Evolutionary conservation across 2,888 invertebrate genomes (phyloP).

Genomic region (Entomobrya multifasciata): DNA sequence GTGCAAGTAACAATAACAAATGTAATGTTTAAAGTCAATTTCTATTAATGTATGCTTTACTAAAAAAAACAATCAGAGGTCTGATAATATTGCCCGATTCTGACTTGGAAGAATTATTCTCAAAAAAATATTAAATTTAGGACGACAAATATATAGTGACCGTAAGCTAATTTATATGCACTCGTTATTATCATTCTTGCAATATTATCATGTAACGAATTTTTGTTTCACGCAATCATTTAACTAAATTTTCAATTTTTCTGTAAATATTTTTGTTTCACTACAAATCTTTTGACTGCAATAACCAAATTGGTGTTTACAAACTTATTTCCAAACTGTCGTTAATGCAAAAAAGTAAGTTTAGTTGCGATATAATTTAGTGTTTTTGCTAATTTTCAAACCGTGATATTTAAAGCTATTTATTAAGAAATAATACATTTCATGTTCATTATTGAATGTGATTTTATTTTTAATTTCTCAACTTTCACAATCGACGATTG

Average conservation of each 20-base stretch:
- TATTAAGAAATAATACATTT: slow-evolving; percentile 14
- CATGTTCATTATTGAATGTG: slow-evolving; percentile 54
- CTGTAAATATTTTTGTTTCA: slow-evolving; percentile 28
- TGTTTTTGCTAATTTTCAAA: slow-evolving; percentile 55
- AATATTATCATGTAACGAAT: slow-evolving; percentile 32
- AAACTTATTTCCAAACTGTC: slow-evolving; percentile 16
- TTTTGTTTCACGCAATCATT: slow-evolving; percentile 51
- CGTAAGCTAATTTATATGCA: background rate
- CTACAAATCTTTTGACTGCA: slow-evolving; percentile 14
- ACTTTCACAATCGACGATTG: slow-evolving; percentile 6
- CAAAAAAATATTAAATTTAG: background rate
- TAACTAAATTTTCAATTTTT: background rate
- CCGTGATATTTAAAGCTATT: slow-evolving; percentile 65
- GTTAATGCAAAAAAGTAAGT: slow-evolving; percentile 20
- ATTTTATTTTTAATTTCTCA: slow-evolving; percentile 60
- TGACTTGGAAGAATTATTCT: slow-evolving; percentile 11
- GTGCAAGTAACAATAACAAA: slow-evolving; percentile 49
- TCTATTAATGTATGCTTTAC: slow-evolving; percentile 60
- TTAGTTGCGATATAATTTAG: slow-evolving; percentile 24
- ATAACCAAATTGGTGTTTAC: slow-evolving; percentile 16
- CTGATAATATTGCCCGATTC: slow-evolving; percentile 53
- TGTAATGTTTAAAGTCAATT: slow-evolving; percentile 29
- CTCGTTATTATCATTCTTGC: slow-evolving; percentile 27
- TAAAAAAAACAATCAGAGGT: slow-evolving; percentile 63
- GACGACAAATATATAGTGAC: background rate